phyloP scores from a whole-genome alignment of 2,888 invertebrate genomes.

The Xylota segnis region DNA sequence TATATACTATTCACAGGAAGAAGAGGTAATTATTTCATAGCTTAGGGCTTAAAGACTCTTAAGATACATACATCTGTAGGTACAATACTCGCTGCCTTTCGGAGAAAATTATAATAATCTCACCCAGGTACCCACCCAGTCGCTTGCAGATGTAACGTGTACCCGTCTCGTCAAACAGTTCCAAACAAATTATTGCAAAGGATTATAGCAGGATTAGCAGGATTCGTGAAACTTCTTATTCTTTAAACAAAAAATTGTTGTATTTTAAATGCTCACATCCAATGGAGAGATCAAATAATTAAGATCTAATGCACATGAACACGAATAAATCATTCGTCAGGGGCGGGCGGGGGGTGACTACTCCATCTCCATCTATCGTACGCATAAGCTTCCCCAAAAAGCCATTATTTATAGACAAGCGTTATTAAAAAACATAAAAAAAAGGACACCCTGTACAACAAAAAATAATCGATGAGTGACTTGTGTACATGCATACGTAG shows the following conservation, averaged over 20 bases:
- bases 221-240: no score
- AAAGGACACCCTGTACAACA: no score
- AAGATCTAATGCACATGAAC: slow-evolving; percentile 54
- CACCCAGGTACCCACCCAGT: slow-evolving; percentile 11
- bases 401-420: slow-evolving; percentile 54
- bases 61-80: slow-evolving; percentile 15
- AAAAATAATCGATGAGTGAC: slow-evolving; percentile 44
- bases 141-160: no score
- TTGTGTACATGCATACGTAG: no score
- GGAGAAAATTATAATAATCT: slow-evolving; percentile 65
- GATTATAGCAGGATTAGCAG: no score
- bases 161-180: no score
- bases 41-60: slow-evolving; percentile 61
- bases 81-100: slow-evolving; percentile 42
- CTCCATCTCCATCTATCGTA: no score
- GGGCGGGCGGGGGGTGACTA: no score
- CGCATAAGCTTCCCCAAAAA: slow-evolving; percentile 27
- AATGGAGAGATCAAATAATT: slow-evolving; percentile 50
- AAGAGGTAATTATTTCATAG: slow-evolving; percentile 73
- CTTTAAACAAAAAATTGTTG: no score
- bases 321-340: slow-evolving; percentile 52
- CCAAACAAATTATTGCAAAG: no score
- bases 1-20: slow-evolving; percentile 59
- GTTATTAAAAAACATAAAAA: slow-evolving; percentile 54
- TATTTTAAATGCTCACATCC: slow-evolving; percentile 29